Evolutionary conservation across 2,113 vertebrate species (phyloP).

Genomic region (Thymallus thymallus): DNA sequence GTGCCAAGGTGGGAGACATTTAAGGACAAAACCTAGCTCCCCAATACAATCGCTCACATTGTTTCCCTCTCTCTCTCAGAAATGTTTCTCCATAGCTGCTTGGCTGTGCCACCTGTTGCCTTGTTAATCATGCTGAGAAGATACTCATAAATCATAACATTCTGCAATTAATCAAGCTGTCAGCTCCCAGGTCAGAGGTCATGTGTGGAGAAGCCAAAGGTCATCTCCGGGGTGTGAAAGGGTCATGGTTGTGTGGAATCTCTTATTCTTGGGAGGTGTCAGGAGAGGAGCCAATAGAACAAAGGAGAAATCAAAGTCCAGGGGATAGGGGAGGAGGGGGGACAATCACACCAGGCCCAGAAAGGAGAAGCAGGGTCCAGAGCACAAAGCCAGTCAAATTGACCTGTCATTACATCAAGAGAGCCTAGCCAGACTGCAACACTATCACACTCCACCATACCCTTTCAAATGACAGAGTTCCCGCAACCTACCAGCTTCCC

Average conservation of each 20-base stretch:
- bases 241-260: constrained; percentile 90
- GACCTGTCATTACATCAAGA: constrained; percentile 87
- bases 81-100: constrained; percentile 85
- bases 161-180: constrained; percentile 99
- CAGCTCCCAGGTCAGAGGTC: constrained; percentile 89
- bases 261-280: constrained; percentile 92
- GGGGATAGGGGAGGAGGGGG: constrained; percentile 70
- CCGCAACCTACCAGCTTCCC: constrained; percentile 71
- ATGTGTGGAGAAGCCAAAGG: constrained; percentile 89
- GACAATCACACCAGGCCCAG: constrained; percentile 71
- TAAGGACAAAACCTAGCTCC: constrained; percentile 69
- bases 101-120: constrained; percentile 98
- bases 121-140: constrained; percentile 96
- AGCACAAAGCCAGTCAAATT: constrained; percentile 86
- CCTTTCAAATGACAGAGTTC: constrained; percentile 73
- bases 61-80: constrained; percentile 69
- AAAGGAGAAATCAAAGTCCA: constrained; percentile 91
- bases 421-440: constrained; percentile 73
- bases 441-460: constrained; percentile 75
- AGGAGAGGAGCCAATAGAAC: constrained; percentile 85
- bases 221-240: constrained; percentile 88
- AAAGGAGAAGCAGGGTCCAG: constrained; percentile 74
- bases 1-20: constrained; percentile 64
- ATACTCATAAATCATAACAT: constrained; percentile 99
- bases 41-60: constrained; percentile 70